A percentile compares a stretch with the other conserved stretches of the same genome.
Evolutionary conservation across 2,797 vertebrate species (phyloP).

Genomic region (Danio kyathit): DNA sequence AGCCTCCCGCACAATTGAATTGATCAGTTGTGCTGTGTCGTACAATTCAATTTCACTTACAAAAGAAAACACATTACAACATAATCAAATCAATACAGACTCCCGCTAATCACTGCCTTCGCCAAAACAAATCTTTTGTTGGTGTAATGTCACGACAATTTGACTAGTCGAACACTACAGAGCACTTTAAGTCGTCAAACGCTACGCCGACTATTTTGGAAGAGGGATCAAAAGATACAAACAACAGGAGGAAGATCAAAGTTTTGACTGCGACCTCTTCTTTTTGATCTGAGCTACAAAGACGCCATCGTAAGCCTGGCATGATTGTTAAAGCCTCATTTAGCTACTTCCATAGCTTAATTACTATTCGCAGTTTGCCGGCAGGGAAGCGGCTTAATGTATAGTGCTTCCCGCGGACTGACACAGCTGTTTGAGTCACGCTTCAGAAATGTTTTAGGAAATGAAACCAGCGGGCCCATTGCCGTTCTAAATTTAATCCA

Average conservation of each 20-base stretch:
- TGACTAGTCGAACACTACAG: not conserved
- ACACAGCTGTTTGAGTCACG: slow-evolving; percentile 58
- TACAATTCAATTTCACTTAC: slow-evolving; percentile 40
- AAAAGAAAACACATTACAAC: slow-evolving; percentile 23
- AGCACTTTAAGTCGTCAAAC: slow-evolving; percentile 3
- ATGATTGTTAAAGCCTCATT: slow-evolving; percentile 63
- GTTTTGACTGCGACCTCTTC: slow-evolving; percentile 27
- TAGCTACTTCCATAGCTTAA: slow-evolving; percentile 64
- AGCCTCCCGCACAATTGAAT: slow-evolving; percentile 27
- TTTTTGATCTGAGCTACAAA: slow-evolving; percentile 33
- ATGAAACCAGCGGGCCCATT: slow-evolving; percentile 55
- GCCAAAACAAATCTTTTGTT: slow-evolving; percentile 8
- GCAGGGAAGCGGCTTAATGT: slow-evolving; percentile 55
- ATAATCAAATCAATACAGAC: slow-evolving; percentile 18
- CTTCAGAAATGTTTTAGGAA: slow-evolving; percentile 56
- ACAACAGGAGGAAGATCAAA: slow-evolving; percentile 15
- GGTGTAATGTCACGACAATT: slow-evolving; percentile 5
- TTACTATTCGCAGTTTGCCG: slow-evolving; percentile 59
- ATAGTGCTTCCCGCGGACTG: slow-evolving; percentile 58
- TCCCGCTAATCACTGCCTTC: slow-evolving; percentile 13
- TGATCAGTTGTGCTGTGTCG: slow-evolving; percentile 14
- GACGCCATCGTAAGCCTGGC: slow-evolving; percentile 40
- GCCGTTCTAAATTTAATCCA: slow-evolving; percentile 54
- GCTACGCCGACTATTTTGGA: not conserved
- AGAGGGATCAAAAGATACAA: slow-evolving; percentile 29